These are phyloP conservation scores for Hydropsyche tenuis DNA, from an alignment of 1,140 invertebrate genomes.

Conservation along the genomic window DNA sequence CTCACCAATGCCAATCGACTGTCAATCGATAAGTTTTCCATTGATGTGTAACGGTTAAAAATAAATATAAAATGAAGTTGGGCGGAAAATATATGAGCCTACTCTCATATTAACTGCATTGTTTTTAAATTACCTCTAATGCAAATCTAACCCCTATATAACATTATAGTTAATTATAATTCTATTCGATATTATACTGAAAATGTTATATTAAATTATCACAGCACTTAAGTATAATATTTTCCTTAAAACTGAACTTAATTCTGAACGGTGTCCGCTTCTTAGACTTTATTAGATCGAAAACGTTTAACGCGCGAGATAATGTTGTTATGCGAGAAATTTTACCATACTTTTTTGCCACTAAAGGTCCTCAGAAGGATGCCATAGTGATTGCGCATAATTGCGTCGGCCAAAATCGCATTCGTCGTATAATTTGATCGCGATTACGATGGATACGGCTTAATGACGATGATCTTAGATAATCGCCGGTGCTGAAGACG, in stretches of 20 bases:
- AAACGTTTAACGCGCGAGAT: not conserved
- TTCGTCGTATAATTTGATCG: conserved; percentile 4
- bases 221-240: too few species aligned
- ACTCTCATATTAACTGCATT: too few species aligned
- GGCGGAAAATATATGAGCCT: too few species aligned
- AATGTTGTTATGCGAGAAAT: not conserved
- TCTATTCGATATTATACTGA: not conserved
- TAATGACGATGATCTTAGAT: conserved; percentile 18
- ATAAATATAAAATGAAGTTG: too few species aligned
- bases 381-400: conserved; percentile 10
- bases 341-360: not conserved
- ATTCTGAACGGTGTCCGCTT: not conserved
- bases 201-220: conserved; percentile 1
- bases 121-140: too few species aligned
- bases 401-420: conserved; percentile 3
- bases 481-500: not conserved
- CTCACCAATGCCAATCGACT: not conserved
- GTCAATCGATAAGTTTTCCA: not conserved
- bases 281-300: not conserved
- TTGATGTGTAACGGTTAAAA: conserved; percentile 1
- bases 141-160: too few species aligned
- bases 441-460: conserved; percentile 1
- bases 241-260: not conserved
- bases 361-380: not conserved
- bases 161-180: too few species aligned